Percentiles rank a stretch among this genome's conserved stretches.
phyloP scores from a whole-genome alignment of 2,797 vertebrate species.

The Syngnathus acus region DNA sequence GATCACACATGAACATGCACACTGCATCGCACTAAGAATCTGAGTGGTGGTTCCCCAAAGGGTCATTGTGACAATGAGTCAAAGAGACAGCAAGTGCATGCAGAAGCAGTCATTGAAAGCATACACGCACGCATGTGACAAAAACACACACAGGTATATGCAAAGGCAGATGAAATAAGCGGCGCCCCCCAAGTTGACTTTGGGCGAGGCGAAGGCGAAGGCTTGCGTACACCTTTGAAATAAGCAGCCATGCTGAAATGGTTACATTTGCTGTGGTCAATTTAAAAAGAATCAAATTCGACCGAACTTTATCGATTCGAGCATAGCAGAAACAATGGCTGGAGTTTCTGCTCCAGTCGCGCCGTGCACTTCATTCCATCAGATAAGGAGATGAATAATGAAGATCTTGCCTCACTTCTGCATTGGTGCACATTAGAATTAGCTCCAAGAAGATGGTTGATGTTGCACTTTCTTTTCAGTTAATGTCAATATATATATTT shows the following conservation, averaged over 20 bases:
- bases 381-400: neutral
- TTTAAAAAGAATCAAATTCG: neutral
- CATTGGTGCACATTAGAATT: conserved; percentile 24
- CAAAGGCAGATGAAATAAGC: neutral
- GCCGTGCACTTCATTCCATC: conserved; percentile 2
- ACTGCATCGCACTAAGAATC: conserved; percentile 17
- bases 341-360: neutral
- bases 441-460: conserved; percentile 13
- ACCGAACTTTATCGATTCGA: neutral
- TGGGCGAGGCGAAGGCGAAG: no score
- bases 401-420: conserved; percentile 13
- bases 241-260: neutral
- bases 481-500: neutral
- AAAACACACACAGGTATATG: neutral
- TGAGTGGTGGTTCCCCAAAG: conserved; percentile 49
- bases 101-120: conserved; percentile 15
- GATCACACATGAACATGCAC: conserved; percentile 7
- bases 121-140: conserved; percentile 16
- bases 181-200: no score
- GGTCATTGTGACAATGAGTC: conserved; percentile 44
- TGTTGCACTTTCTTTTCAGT: conserved; percentile 28
- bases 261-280: neutral
- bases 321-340: neutral
- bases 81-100: conserved; percentile 34
- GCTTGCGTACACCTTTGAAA: neutral